phyloP scores from a whole-genome alignment of 2,888 invertebrate genomes.

The Polylopha cassiicola region DNA sequence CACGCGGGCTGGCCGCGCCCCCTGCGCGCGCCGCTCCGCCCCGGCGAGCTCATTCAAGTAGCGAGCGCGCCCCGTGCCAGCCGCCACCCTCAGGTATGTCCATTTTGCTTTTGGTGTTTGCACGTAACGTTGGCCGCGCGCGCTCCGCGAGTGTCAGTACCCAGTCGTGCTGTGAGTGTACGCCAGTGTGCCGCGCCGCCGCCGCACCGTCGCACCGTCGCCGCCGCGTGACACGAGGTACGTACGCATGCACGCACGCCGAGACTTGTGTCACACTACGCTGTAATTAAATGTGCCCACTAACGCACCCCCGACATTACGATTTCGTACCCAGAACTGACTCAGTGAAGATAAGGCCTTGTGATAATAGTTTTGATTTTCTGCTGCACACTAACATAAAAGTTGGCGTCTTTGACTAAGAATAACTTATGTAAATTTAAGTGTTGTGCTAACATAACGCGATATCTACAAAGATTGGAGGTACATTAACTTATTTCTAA shows the following conservation, averaged over 20 bases:
- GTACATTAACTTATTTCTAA: no score
- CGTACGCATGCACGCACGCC: slow-evolving; percentile 58
- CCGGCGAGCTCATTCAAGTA: slow-evolving; percentile 75
- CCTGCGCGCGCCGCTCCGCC: slow-evolving; percentile 77
- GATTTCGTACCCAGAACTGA: slow-evolving; percentile 21
- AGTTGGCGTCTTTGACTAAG: background rate
- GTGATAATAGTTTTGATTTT: slow-evolving; percentile 13
- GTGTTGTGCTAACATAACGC: slow-evolving; percentile 15
- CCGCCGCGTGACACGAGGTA: slow-evolving; percentile 41
- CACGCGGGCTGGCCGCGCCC: slow-evolving; percentile 79
- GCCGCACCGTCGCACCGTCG: slow-evolving; percentile 23
- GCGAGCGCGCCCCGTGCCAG: slow-evolving; percentile 72
- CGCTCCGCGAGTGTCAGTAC: slow-evolving; percentile 64
- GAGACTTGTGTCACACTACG: slow-evolving; percentile 32
- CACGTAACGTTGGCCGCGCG: slow-evolving; percentile 57
- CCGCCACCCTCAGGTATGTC: slow-evolving; percentile 75
- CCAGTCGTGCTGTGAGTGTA: slow-evolving; percentile 59
- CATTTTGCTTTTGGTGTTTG: slow-evolving; percentile 75
- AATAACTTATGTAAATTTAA: background rate
- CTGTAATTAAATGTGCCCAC: slow-evolving; percentile 35
- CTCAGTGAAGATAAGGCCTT: slow-evolving; percentile 17
- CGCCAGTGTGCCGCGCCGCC: slow-evolving; percentile 41
- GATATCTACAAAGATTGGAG: no score
- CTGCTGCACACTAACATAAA: slow-evolving; percentile 4
- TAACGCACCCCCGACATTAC: slow-evolving; percentile 27